A percentile compares a stretch with the other conserved stretches of the same genome.
Conservation (phyloP, 2,113 vertebrate species). For the Chaenocephalus aceratus region DNA sequence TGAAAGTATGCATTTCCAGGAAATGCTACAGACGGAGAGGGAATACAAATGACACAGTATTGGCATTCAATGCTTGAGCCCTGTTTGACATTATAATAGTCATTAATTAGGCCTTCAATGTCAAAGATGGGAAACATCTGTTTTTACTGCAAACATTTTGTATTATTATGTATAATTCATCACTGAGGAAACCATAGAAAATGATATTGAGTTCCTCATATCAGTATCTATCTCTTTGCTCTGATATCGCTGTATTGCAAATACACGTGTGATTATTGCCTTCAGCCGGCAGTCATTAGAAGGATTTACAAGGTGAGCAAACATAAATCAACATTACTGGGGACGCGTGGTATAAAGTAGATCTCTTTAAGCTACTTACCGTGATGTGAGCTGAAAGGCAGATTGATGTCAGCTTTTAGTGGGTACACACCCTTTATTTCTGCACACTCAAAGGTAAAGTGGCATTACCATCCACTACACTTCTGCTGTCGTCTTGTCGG, state of each 20-base stretch:
- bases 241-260: background rate
- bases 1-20: background rate
- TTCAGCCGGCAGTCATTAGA: slow-evolving; percentile 5
- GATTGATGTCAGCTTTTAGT: slow-evolving; percentile 20
- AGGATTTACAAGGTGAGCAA: slow-evolving; percentile 9
- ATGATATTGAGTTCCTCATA: background rate
- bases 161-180: background rate
- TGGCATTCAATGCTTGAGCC: background rate
- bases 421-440: background rate
- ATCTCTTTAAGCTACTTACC: background rate
- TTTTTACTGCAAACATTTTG: background rate
- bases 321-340: slow-evolving; percentile 15
- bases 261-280: background rate
- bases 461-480: background rate
- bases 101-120: background rate
- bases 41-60: background rate
- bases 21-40: background rate
- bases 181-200: background rate
- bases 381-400: slow-evolving; percentile 25
- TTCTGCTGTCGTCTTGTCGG: background rate
- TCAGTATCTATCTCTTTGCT: background rate
- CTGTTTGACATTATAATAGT: background rate
- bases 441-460: background rate
- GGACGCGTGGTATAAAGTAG: background rate
- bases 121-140: background rate